Conservation (phyloP, 1,140 invertebrate genomes). For the Drosophila arawakana region DNA sequence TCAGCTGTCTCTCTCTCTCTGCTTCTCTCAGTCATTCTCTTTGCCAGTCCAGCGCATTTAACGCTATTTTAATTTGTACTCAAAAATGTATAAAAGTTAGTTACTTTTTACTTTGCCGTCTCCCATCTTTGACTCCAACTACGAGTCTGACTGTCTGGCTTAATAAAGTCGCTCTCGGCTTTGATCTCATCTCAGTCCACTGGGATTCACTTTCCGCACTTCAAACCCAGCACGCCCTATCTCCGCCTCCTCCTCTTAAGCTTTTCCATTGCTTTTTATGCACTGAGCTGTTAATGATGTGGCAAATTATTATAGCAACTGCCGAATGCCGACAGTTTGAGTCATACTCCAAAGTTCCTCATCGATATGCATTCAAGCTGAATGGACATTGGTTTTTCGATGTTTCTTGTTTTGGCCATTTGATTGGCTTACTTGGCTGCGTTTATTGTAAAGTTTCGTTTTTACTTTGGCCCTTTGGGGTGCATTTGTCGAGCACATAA, state of each 20-base stretch:
- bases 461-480: not conserved
- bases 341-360: slow-evolving; percentile 29
- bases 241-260: slow-evolving; percentile 2
- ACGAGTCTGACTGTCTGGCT: slow-evolving; percentile 17
- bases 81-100: slow-evolving; percentile 55
- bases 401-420: slow-evolving; percentile 18
- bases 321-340: slow-evolving; percentile 59
- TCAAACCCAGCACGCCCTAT: not conserved
- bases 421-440: slow-evolving; percentile 54
- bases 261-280: slow-evolving; percentile 44
- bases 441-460: slow-evolving; percentile 32
- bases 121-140: not conserved
- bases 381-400: slow-evolving; percentile 66
- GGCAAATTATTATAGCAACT: slow-evolving; percentile 81
- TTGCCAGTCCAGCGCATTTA: slow-evolving; percentile 37
- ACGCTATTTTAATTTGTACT: slow-evolving; percentile 67
- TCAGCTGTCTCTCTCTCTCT: slow-evolving; percentile 12
- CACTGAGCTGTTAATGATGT: slow-evolving; percentile 78
- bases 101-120: slow-evolving; percentile 12
- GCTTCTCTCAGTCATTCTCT: not conserved
- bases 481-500: slow-evolving; percentile 43
- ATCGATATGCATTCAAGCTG: slow-evolving; percentile 73
- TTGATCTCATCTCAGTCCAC: slow-evolving; percentile 59
- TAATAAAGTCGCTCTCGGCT: slow-evolving; percentile 57
- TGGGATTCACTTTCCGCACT: slow-evolving; percentile 10